Conservation (phyloP, 2,888 invertebrate species). For the Cyaniris semiargus region DNA sequence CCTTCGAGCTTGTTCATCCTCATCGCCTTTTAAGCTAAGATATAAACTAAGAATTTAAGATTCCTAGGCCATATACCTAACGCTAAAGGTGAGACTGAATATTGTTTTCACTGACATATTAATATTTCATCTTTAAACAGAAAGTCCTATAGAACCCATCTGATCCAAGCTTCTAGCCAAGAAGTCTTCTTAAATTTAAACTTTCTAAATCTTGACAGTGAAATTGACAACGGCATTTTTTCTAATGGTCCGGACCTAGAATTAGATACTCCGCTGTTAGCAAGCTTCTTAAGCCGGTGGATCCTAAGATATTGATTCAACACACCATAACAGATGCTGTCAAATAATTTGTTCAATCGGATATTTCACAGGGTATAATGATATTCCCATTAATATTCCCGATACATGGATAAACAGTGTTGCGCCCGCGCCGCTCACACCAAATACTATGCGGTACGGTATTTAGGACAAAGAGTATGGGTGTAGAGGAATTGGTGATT, state of each 20-base stretch:
- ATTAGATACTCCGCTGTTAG: too few species aligned
- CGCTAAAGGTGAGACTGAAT: not conserved
- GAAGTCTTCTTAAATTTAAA: too few species aligned
- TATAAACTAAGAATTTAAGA: not conserved
- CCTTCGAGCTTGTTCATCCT: not conserved
- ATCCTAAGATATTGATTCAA: not conserved
- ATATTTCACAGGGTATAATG: slow-evolving; percentile 7
- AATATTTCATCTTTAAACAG: too few species aligned
- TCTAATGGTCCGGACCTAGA: too few species aligned
- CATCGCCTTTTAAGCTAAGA: not conserved
- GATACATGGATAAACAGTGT: slow-evolving; percentile 32
- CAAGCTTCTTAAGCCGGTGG: not conserved
- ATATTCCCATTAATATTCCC: slow-evolving; percentile 36
- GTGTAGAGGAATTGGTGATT: not conserved
- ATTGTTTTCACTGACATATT: not conserved
- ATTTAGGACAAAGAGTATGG: slow-evolving; percentile 13
- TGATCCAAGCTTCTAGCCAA: not conserved
- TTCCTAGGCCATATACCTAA: not conserved
- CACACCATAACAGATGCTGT: not conserved
- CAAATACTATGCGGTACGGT: slow-evolving; percentile 34
- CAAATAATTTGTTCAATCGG: not conserved
- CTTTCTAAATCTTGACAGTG: too few species aligned
- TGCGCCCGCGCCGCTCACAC: slow-evolving; percentile 47
- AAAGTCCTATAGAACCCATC: not conserved
- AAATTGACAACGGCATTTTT: too few species aligned